These are phyloP conservation scores for Cephalopachus bancanus DNA, from an alignment of 2,797 vertebrate genomes.

Conservation along the genomic window DNA sequence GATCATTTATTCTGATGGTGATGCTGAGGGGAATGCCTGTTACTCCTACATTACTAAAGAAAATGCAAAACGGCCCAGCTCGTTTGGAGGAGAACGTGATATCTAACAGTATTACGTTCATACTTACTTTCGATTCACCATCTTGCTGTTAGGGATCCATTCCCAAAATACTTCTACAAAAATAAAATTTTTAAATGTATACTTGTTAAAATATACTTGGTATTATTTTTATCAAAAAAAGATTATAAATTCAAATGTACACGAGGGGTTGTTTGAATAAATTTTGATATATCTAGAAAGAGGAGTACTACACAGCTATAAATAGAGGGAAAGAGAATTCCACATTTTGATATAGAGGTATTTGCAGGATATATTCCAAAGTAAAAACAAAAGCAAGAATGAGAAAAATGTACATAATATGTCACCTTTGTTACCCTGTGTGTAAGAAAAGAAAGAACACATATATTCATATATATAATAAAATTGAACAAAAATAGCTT, in stretches of 20 bases:
- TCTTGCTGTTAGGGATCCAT: background rate
- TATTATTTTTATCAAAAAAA: background rate
- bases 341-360: background rate
- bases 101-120: background rate
- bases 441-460: background rate
- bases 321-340: background rate
- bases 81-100: background rate
- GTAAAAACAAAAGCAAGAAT: background rate
- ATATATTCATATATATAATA: background rate
- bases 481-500: background rate
- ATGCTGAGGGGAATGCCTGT: background rate
- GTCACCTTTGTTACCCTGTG: background rate
- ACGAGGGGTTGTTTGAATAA: background rate
- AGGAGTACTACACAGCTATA: background rate
- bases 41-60: background rate
- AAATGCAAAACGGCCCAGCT: background rate
- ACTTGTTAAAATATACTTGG: background rate
- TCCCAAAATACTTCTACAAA: constrained; percentile 2
- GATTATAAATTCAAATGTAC: background rate
- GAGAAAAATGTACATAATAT: background rate
- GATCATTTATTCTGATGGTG: too few species aligned
- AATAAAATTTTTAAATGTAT: background rate
- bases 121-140: background rate
- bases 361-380: background rate
- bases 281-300: background rate